Percentiles rank a stretch among this genome's conserved stretches.
These are phyloP conservation scores for Catharus minimus DNA, from an alignment of 2,113 vertebrate genomes.

Conservation along the genomic window DNA sequence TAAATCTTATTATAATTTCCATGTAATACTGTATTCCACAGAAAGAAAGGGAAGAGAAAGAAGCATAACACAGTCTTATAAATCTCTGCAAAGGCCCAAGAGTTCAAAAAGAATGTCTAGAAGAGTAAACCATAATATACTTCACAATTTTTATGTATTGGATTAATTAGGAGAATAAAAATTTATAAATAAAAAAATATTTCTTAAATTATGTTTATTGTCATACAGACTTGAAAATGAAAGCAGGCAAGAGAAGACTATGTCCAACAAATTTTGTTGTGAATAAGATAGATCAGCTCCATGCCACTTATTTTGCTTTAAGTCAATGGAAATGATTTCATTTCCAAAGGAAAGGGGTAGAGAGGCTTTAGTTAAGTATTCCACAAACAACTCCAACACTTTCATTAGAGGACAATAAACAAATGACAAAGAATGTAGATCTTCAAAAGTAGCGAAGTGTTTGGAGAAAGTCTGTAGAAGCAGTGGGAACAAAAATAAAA, in stretches of 20 bases:
- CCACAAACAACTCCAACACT: neutral
- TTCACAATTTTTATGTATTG: neutral
- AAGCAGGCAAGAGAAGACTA: neutral
- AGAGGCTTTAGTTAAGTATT: conserved; percentile 31
- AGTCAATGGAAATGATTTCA: neutral
- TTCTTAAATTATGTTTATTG: neutral
- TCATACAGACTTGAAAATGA: neutral
- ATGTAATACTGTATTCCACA: neutral
- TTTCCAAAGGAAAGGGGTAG: neutral
- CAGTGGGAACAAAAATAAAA: conserved; percentile 40
- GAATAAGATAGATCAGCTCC: neutral
- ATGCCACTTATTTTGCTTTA: neutral
- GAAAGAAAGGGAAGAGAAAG: neutral
- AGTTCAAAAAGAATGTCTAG: neutral
- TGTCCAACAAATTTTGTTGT: neutral
- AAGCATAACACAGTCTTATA: neutral
- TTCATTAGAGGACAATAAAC: conserved; percentile 16
- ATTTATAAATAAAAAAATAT: neutral
- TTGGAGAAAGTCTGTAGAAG: conserved; percentile 23
- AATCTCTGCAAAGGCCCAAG: neutral
- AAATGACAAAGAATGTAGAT: neutral
- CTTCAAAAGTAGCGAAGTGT: neutral
- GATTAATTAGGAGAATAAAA: neutral
- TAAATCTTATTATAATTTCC: neutral
- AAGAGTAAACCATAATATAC: neutral